Conservation (phyloP, 1,140 invertebrate genomes). For the Drosophila grimshawi region DNA sequence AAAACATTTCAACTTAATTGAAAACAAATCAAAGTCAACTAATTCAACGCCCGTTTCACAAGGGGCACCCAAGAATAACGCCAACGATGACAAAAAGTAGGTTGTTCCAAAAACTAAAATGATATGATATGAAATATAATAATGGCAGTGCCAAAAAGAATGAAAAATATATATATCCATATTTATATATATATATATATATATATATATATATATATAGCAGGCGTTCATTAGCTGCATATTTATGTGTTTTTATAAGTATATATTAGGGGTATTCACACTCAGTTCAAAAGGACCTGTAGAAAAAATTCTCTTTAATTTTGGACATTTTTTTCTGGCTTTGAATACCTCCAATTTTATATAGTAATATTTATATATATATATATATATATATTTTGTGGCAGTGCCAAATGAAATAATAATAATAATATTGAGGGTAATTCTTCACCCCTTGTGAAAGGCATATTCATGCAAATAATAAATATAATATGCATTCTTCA, state of each 20-base stretch:
- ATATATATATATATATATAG: background rate
- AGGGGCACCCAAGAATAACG: constrained; percentile 32
- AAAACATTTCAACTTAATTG: constrained; percentile 18
- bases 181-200: too few species aligned
- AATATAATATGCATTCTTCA: constrained; percentile 30
- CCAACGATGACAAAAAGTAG: background rate
- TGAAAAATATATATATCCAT: constrained; percentile 10
- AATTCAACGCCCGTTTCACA: constrained; percentile 39
- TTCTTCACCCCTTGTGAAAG: constrained; percentile 42
- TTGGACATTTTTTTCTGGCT: background rate
- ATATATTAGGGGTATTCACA: background rate
- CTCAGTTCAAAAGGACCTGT: background rate
- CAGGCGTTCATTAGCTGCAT: constrained; percentile 37
- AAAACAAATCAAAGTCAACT: constrained; percentile 35
- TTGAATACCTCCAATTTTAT: constrained; percentile 35
- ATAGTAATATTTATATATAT: constrained; percentile 1
- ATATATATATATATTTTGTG: constrained; percentile 18
- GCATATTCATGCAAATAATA: constrained; percentile 39
- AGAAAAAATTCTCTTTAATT: too few species aligned
- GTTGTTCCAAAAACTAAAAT: constrained; percentile 20
- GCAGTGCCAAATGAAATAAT: constrained; percentile 42
- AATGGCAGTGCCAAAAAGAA: constrained; percentile 49
- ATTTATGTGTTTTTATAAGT: constrained; percentile 28
- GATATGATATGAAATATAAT: constrained; percentile 26
- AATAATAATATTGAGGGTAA: constrained; percentile 32